phyloP scores from a whole-genome alignment of 2,797 vertebrate genomes.

The Chelmon rostratus region DNA sequence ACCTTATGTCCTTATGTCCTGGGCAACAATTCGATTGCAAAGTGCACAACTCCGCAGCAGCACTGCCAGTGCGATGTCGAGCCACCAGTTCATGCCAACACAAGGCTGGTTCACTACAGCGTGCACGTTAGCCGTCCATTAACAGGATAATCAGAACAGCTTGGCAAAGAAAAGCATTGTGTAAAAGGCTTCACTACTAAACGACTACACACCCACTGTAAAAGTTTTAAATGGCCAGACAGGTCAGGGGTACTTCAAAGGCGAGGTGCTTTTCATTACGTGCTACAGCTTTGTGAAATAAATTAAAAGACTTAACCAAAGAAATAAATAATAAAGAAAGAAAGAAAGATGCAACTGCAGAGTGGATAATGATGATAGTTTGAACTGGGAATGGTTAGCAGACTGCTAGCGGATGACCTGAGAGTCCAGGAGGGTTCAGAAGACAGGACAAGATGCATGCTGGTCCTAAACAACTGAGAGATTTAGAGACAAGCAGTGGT shows the following conservation, averaged over 20 bases:
- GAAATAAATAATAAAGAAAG: neutral
- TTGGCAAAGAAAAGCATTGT: neutral
- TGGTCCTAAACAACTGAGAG: too few species aligned
- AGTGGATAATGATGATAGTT: neutral
- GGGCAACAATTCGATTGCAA: constrained; percentile 1
- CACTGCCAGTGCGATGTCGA: neutral
- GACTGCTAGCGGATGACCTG: too few species aligned
- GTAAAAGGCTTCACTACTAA: too few species aligned
- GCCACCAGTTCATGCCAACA: neutral
- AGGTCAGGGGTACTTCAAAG: neutral
- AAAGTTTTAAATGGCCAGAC: neutral
- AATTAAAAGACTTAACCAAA: neutral
- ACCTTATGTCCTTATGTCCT: constrained; percentile 13
- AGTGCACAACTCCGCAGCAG: neutral
- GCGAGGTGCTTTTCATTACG: neutral
- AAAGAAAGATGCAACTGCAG: neutral
- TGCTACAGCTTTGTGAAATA: neutral
- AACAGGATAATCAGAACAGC: neutral
- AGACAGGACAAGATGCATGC: too few species aligned
- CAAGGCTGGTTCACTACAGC: neutral
- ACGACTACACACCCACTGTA: neutral
- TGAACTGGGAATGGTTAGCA: too few species aligned
- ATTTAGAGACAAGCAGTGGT: too few species aligned
- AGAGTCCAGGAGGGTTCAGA: too few species aligned
- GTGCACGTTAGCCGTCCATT: too few species aligned